These are phyloP conservation scores for Poeciliopsis gracilis DNA, from an alignment of 2,797 vertebrate genomes.

Conservation along the genomic window DNA sequence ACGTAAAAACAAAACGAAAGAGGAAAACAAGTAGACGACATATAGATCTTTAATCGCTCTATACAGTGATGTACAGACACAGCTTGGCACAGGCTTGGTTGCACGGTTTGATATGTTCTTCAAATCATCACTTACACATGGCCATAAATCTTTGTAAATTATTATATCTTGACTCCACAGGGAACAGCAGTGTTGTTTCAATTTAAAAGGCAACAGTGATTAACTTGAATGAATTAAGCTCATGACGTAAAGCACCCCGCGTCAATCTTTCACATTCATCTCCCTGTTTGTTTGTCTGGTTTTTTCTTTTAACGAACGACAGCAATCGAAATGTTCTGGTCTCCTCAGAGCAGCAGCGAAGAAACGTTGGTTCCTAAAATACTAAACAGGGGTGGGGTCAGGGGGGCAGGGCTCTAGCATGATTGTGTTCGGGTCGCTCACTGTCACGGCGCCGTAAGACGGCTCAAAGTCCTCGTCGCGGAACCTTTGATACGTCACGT, in stretches of 20 bases:
- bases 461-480: constrained; percentile 89
- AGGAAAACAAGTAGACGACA: constrained; percentile 17
- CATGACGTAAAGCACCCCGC: constrained; percentile 31
- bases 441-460: constrained; percentile 88
- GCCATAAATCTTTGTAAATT: background rate
- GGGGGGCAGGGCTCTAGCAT: constrained; percentile 82
- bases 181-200: constrained; percentile 11
- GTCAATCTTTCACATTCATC: constrained; percentile 19
- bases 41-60: constrained; percentile 43
- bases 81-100: constrained; percentile 43
- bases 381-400: constrained; percentile 75
- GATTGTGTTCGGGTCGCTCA: constrained; percentile 81
- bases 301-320: constrained; percentile 13
- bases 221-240: constrained; percentile 32
- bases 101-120: constrained; percentile 38
- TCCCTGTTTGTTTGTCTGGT: background rate
- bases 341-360: constrained; percentile 11
- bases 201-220: constrained; percentile 18
- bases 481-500: constrained; percentile 91
- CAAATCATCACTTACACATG: background rate
- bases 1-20: background rate
- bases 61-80: constrained; percentile 56
- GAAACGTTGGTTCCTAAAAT: background rate
- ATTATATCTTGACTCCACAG: background rate
- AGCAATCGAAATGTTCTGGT: background rate